Conservation (phyloP, 2,113 vertebrate species). For the Macrotis lagotis region DNA sequence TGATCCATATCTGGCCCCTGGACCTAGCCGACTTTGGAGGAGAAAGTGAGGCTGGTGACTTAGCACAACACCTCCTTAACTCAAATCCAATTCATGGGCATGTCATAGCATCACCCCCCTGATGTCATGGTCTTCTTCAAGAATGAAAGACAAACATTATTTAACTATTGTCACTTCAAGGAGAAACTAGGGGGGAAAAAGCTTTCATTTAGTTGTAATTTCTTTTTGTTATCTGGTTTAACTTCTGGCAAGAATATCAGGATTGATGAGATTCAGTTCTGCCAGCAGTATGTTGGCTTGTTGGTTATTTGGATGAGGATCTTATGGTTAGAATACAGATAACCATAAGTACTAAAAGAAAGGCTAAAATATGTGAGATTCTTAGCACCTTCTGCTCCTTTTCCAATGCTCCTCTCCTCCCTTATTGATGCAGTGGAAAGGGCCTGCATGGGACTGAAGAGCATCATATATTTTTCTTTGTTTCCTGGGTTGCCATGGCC, state of each 20-base stretch:
- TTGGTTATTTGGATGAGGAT: background rate
- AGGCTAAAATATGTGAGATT: background rate
- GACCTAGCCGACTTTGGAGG: too few relatives aligned
- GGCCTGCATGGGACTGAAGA: background rate
- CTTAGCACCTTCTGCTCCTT: background rate
- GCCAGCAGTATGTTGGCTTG: background rate
- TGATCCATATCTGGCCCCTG: too few relatives aligned
- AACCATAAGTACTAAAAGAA: background rate
- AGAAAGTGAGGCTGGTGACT: too few relatives aligned
- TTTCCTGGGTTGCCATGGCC: background rate
- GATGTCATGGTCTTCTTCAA: too few relatives aligned
- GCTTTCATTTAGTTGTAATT: background rate
- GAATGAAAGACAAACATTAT: too few relatives aligned
- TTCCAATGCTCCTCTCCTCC: background rate
- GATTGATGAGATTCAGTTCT: background rate
- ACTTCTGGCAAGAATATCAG: background rate
- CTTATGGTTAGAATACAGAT: background rate
- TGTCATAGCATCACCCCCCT: too few relatives aligned
- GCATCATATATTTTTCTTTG: background rate
- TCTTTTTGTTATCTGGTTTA: background rate
- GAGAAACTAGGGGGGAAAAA: too few relatives aligned
- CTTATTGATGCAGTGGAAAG: background rate
- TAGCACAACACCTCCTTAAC: too few relatives aligned
- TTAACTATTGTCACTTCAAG: too few relatives aligned
- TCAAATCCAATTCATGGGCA: too few relatives aligned